Conservation (phyloP, 2,797 vertebrate species). For the Cetoscarus ocellatus region DNA sequence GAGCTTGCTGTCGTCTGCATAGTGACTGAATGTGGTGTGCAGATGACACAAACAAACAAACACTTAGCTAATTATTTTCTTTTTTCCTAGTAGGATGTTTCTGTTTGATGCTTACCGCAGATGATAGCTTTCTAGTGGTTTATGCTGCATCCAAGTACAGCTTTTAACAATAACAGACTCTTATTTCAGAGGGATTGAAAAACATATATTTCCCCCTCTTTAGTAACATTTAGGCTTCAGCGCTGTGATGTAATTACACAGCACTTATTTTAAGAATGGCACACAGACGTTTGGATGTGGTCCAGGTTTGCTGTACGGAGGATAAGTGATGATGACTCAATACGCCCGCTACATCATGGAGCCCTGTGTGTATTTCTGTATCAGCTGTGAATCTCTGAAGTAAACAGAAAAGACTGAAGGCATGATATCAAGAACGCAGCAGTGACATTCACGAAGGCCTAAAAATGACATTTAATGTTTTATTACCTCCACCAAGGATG, state of each 20-base stretch:
- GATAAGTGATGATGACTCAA: constrained; percentile 67
- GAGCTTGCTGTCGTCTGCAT: constrained; percentile 9
- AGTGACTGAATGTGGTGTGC: constrained; percentile 17
- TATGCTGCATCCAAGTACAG: constrained; percentile 37
- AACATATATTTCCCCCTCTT: constrained; percentile 30
- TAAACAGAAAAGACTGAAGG: neutral
- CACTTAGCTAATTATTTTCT: constrained; percentile 32
- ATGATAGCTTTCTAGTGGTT: constrained; percentile 40
- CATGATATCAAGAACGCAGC: neutral
- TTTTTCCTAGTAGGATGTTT: constrained; percentile 3
- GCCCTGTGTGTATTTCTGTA: constrained; percentile 31
- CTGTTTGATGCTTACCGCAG: constrained; percentile 47
- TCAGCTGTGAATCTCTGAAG: constrained; percentile 22
- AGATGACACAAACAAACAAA: constrained; percentile 24
- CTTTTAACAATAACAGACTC: constrained; percentile 45
- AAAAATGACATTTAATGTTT: neutral
- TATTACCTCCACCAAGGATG: neutral
- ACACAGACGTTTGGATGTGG: constrained; percentile 57
- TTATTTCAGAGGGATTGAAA: constrained; percentile 23
- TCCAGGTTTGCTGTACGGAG: constrained; percentile 60
- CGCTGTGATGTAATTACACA: constrained; percentile 60
- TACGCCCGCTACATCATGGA: constrained; percentile 23
- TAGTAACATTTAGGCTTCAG: constrained; percentile 20
- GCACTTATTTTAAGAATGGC: constrained; percentile 62
- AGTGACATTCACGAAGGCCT: neutral